Percentiles rank a stretch among this genome's conserved stretches.
These are phyloP conservation scores for Dendroctonus ponderosae DNA, from an alignment of 1,140 invertebrate genomes.

Conservation along the genomic window DNA sequence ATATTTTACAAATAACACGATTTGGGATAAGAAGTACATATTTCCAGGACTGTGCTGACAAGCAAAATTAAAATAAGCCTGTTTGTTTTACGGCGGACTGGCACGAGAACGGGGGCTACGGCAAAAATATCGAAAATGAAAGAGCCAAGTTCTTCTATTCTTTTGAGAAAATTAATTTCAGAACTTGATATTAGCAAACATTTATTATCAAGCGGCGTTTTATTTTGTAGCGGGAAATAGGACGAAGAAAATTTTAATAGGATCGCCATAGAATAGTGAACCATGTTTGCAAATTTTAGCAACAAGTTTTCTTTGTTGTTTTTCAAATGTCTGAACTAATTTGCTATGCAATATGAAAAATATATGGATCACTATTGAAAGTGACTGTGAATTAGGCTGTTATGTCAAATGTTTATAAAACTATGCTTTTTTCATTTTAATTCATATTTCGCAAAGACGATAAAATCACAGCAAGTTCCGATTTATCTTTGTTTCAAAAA, in stretches of 20 bases:
- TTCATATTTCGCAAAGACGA: conserved; percentile 6
- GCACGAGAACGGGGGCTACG: neutral
- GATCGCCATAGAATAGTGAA: no score
- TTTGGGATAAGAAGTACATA: neutral
- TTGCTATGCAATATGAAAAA: conserved; percentile 1
- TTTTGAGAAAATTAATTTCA: conserved; percentile 23
- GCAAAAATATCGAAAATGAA: conserved; percentile 10
- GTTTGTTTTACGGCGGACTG: no score
- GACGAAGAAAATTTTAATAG: neutral
- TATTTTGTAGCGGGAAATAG: conserved; percentile 15
- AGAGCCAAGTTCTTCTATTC: conserved; percentile 15
- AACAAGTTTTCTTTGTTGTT: no score
- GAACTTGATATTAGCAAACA: conserved; percentile 17
- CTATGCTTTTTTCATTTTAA: neutral
- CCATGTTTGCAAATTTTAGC: no score
- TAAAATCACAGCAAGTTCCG: conserved; percentile 18
- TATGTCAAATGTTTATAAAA: conserved; percentile 10
- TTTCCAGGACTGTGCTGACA: neutral
- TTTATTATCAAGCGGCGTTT: conserved; percentile 22
- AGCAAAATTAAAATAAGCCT: no score
- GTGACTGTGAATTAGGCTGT: neutral
- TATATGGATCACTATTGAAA: conserved; percentile 4
- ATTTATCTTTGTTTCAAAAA: conserved; percentile 11
- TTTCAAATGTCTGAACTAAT: no score
- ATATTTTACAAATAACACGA: no score